Base-by-base conservation (phyloP, 2,797 vertebrate genomes). In the Rhabdophis nuchalis region DNA sequence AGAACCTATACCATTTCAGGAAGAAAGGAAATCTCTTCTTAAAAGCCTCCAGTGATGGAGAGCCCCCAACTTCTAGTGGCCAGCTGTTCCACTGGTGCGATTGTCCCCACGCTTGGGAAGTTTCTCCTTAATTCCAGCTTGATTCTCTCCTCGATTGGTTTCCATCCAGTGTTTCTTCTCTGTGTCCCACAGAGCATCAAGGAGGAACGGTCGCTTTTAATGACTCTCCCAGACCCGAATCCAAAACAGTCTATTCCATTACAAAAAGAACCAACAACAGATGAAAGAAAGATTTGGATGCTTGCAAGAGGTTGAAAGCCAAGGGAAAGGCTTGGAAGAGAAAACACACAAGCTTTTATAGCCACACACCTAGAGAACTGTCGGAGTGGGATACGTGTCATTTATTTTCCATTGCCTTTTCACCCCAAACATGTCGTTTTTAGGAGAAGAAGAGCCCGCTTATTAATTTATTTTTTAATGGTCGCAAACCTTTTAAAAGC, bases 361-460 rank as follows among this genome's bases (percentile, higher is more conserved):
- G 1, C 4, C 0, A 7, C 0, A 4, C 27, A 16, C 8, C 11
- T 23, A 29, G 18, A 4, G 53, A 9, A 29, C 18, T 53, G 36
- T 8, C 50, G 7, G 54, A 90, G 36, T 14, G 13, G 5, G n/a
- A 68, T 68, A 7, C 13, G n/a, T 32, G 5, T 18, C 14, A 13
- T n/a, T 32, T 68, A 32, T 6, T 68, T n/a, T 6, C 61, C 61
- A 64, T 64, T 0, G 29, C 61, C 5, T 64, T 64, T 64, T 64
- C 61, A n/a, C 61, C 13, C 61, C 61, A 64, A 13, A 14, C 29
- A 14, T 14, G 12, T 64, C 29, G 12, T 6, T 64, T 64, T 68
- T 68, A 68, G 64, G n/a, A 18, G 64, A 68, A 32, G 14, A 3
- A 32, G 13, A 68, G 32, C n/a, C 14, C 7, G n/a, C 1, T 32